phyloP scores from a whole-genome alignment of 2,113 vertebrate species.

The Prunella himalayana region DNA sequence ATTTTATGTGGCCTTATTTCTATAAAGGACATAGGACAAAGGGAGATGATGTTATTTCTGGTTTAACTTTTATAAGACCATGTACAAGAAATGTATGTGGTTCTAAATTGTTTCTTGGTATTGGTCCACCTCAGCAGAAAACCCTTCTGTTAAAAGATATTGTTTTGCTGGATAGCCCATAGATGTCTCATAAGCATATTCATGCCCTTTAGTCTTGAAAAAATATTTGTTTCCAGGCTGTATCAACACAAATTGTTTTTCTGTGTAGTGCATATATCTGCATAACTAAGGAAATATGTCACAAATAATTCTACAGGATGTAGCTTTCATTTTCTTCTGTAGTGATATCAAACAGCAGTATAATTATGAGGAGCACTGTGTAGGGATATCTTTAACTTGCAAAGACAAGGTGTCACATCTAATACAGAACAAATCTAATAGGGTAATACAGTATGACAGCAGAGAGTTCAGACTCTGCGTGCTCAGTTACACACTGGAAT shows the following conservation, averaged over 20 bases:
- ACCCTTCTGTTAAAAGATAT: neutral
- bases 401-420: conserved; percentile 46
- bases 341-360: neutral
- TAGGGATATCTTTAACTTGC: conserved; percentile 3
- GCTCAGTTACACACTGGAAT: neutral
- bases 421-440: neutral
- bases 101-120: neutral
- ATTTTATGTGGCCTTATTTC: neutral
- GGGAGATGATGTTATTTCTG: neutral
- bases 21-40: neutral
- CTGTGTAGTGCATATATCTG: neutral
- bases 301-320: conserved; percentile 6
- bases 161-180: neutral
- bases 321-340: conserved; percentile 26
- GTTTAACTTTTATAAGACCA: neutral
- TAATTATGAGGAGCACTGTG: conserved; percentile 1
- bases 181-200: neutral
- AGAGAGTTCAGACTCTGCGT: neutral
- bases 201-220: neutral
- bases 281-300: conserved; percentile 35
- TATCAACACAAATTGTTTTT: neutral
- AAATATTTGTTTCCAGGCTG: neutral
- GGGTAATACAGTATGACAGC: neutral
- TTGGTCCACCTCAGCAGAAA: neutral
- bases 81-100: neutral